These are phyloP conservation scores for Phaethon lepturus DNA, from an alignment of 2,113 vertebrate species.

Conservation along the genomic window DNA sequence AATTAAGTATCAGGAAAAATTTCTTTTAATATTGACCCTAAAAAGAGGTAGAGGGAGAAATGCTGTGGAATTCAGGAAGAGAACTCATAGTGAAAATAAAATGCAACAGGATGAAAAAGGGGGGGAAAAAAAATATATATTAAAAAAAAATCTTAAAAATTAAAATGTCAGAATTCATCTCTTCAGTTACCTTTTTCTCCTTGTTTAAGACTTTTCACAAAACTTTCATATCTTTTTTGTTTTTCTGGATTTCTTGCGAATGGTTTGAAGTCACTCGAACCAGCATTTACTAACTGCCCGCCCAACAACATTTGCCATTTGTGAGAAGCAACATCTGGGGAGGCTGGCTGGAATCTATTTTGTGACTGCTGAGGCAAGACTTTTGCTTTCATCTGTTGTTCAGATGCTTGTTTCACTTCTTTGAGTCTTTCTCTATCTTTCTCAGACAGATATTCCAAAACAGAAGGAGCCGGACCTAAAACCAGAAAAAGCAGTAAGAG, in stretches of 20 bases:
- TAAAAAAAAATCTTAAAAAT: not conserved
- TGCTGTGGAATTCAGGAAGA: not conserved
- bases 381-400: constrained; percentile 68
- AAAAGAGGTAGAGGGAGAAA: not conserved
- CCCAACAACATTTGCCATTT: constrained; percentile 55
- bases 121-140: too few species aligned
- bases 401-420: constrained; percentile 75
- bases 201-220: constrained; percentile 79
- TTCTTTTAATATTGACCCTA: not conserved
- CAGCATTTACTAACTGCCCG: not conserved
- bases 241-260: constrained; percentile 89
- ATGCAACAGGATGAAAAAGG: not conserved
- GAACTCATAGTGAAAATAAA: not conserved
- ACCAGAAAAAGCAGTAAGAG: not conserved
- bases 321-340: not conserved
- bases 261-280: constrained; percentile 84
- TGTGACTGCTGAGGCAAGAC: constrained; percentile 60
- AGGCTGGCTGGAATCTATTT: constrained; percentile 34
- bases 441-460: constrained; percentile 88
- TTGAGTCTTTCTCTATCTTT: constrained; percentile 87
- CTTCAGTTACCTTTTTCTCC: constrained; percentile 83
- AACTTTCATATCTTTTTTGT: constrained; percentile 90
- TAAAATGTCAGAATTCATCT: not conserved
- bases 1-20: not conserved
- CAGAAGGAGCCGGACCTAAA: constrained; percentile 84